phyloP scores from a whole-genome alignment of 2,113 vertebrate genomes.

The Cathartes aura region DNA sequence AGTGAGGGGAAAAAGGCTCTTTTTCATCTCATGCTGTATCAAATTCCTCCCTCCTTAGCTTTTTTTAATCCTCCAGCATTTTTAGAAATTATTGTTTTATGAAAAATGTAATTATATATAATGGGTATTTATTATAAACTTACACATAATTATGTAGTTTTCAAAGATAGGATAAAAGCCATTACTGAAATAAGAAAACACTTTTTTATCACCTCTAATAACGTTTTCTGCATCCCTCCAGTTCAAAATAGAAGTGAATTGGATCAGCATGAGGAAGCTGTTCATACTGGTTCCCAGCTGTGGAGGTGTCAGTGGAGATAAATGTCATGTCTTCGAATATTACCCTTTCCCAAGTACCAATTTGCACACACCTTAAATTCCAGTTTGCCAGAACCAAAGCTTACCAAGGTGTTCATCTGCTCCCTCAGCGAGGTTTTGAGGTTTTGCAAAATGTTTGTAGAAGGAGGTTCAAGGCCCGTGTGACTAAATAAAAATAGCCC shows the following conservation, averaged over 20 bases:
- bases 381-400: neutral
- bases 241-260: neutral
- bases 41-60: neutral
- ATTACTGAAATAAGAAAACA: neutral
- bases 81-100: neutral
- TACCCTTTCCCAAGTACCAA: neutral
- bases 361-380: neutral
- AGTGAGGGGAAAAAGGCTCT: neutral
- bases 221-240: neutral
- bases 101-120: neutral
- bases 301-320: constrained; percentile 17
- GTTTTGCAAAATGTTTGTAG: neutral
- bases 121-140: neutral
- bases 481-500: neutral
- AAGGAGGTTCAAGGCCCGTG: neutral
- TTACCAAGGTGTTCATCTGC: neutral
- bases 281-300: constrained; percentile 7
- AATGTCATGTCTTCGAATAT: neutral
- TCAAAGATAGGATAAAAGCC: neutral
- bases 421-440: neutral
- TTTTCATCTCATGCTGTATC: neutral
- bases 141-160: neutral
- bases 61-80: neutral
- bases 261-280: neutral
- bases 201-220: neutral